phyloP scores from a whole-genome alignment of 2,113 vertebrate species.

The Uria lomvia region DNA sequence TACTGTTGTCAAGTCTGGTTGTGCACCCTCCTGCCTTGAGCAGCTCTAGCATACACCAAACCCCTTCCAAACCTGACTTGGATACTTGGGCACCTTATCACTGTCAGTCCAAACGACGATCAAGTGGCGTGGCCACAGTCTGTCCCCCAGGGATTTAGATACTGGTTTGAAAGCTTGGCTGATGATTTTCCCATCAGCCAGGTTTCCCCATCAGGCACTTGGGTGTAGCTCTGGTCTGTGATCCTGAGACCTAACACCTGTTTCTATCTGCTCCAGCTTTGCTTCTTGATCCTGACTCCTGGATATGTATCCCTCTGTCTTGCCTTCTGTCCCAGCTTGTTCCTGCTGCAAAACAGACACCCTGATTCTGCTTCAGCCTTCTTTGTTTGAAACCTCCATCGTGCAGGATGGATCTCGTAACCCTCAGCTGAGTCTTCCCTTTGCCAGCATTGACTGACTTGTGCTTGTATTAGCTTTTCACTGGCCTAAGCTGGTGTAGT shows the following conservation, averaged over 20 bases:
- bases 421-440: neutral
- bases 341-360: neutral
- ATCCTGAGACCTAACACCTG: neutral
- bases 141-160: neutral
- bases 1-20: neutral
- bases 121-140: too few species aligned
- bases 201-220: neutral
- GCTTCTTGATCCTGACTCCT: neutral
- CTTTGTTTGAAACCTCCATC: neutral
- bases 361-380: neutral
- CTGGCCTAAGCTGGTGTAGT: neutral
- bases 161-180: neutral
- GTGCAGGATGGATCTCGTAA: neutral
- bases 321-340: neutral
- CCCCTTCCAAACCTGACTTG: neutral
- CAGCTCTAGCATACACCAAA: neutral
- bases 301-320: neutral
- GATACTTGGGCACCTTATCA: neutral
- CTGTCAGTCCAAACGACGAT: neutral
- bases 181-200: neutral
- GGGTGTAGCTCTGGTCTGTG: neutral
- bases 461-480: neutral
- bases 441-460: neutral
- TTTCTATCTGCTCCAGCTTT: neutral
- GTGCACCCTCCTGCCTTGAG: neutral